A percentile compares a stretch with the other conserved stretches of the same genome.
These are phyloP conservation scores for Diaprepes abbreviatus DNA, from an alignment of 2,888 invertebrate species.

Conservation along the genomic window DNA sequence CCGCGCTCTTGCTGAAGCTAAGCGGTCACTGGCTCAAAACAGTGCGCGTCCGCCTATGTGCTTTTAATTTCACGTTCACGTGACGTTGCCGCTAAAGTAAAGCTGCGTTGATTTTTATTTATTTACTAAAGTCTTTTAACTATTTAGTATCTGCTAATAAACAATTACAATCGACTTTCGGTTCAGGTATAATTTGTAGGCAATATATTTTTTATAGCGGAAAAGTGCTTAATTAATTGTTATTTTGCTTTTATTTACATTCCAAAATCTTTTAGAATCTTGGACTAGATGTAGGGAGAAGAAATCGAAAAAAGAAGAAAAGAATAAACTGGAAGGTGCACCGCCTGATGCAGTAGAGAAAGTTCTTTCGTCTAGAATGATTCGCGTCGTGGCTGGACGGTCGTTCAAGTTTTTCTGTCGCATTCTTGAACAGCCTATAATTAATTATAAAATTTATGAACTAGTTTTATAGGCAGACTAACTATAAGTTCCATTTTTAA, in stretches of 20 bases:
- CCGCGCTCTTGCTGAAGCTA: conserved; percentile 24
- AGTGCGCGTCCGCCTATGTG: conserved; percentile 26
- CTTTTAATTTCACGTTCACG: conserved; percentile 33
- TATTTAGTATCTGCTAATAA: neutral
- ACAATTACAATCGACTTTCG: neutral
- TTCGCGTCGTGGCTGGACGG: neutral
- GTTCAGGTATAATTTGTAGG: neutral
- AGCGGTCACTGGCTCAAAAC: conserved; percentile 30
- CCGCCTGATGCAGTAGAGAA: neutral
- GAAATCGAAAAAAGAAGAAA: neutral
- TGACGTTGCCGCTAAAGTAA: conserved; percentile 19
- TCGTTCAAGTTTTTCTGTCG: neutral
- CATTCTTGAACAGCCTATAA: neutral
- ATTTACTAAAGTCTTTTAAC: conserved; percentile 22
- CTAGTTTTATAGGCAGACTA: no score
- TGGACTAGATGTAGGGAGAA: no score
- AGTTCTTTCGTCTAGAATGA: conserved; percentile 5
- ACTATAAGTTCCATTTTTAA: no score
- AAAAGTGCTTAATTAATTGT: no score
- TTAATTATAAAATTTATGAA: no score
- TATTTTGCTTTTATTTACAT: no score
- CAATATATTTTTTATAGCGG: neutral
- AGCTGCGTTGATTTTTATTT: conserved; percentile 23
- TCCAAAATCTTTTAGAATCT: no score
- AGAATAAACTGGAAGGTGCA: neutral